Percentiles rank a stretch among this genome's conserved stretches.
Conservation (phyloP, 2,113 vertebrate species). For the Petrocephalus zakoni region DNA sequence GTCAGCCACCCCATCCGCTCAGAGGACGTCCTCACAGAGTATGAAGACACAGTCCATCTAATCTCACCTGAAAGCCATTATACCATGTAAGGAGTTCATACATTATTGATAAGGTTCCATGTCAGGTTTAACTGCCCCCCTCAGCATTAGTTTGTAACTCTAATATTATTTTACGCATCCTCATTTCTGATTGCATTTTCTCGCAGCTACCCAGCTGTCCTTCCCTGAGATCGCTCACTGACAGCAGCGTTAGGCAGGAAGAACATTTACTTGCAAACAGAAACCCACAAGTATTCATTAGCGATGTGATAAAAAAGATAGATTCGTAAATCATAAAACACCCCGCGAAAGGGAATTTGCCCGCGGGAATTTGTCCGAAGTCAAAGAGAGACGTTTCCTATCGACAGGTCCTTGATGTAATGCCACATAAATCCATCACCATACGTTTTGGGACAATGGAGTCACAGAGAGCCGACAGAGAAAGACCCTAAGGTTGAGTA, state of each 20-base stretch:
- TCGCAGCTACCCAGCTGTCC: neutral
- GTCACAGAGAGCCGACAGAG: conserved; percentile 10
- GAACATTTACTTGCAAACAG: neutral
- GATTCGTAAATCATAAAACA: neutral
- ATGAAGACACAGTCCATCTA: neutral
- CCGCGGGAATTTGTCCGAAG: neutral
- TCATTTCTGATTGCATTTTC: neutral
- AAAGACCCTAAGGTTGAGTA: conserved; percentile 26
- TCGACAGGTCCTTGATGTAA: conserved; percentile 18
- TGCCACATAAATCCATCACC: conserved; percentile 20
- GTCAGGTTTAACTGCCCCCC: neutral
- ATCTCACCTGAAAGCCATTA: conserved; percentile 10
- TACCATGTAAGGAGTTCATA: neutral
- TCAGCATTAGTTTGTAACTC: neutral
- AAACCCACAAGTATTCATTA: neutral
- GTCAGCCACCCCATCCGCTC: neutral
- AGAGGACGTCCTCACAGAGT: neutral
- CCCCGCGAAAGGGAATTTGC: neutral
- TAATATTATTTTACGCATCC: neutral
- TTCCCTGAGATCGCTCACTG: neutral
- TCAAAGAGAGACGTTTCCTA: conserved; percentile 21
- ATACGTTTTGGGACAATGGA: conserved; percentile 4
- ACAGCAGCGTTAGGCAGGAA: neutral
- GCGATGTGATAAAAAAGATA: too few species aligned
- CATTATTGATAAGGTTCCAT: neutral